These are phyloP conservation scores for Plutomurus gul DNA, from an alignment of 1,140 invertebrate species.

Conservation along the genomic window DNA sequence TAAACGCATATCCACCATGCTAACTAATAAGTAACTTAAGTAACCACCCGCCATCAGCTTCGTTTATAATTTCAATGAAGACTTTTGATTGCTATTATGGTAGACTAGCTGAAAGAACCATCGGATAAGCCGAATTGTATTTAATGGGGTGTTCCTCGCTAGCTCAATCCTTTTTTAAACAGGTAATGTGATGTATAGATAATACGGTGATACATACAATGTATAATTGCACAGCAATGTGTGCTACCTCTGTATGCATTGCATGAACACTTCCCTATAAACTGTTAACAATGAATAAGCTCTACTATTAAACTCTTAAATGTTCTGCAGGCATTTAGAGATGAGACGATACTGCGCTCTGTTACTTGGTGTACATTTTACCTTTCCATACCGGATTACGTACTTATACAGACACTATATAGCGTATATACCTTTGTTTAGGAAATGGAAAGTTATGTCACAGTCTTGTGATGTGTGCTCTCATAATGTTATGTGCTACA, in stretches of 20 bases:
- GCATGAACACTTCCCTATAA: too few species aligned
- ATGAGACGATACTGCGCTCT: background rate
- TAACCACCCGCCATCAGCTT: background rate
- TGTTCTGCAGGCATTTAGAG: background rate
- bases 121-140: background rate
- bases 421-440: too few species aligned
- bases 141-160: background rate
- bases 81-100: slow-evolving; percentile 4
- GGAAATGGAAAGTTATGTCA: slow-evolving; percentile 13
- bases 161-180: background rate
- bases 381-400: too few species aligned
- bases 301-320: background rate
- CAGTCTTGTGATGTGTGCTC: background rate
- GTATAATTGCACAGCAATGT: background rate
- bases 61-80: background rate
- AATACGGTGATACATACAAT: slow-evolving; percentile 4
- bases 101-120: background rate
- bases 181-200: slow-evolving; percentile 15
- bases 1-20: too few species aligned
- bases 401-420: too few species aligned
- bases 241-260: too few species aligned
- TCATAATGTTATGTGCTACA: background rate
- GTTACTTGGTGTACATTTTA: background rate
- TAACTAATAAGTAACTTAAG: too few species aligned
- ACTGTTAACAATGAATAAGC: background rate